phyloP scores from a whole-genome alignment of 2,888 invertebrate genomes.

The Euplagia quadripunctaria region DNA sequence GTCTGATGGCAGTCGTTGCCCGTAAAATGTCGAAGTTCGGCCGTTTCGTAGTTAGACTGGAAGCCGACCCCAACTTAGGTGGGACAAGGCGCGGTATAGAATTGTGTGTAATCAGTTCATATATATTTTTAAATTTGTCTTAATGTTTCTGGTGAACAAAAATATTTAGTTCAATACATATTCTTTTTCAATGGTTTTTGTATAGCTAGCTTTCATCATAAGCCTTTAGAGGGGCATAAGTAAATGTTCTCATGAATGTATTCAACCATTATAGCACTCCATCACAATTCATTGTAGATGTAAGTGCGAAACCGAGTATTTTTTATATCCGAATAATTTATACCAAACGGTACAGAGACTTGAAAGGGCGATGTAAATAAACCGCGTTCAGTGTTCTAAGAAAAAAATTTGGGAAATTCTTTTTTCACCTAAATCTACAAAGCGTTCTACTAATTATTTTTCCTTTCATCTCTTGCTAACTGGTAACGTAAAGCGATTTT shows the following conservation, averaged over 20 bases:
- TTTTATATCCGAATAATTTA: conserved; percentile 18
- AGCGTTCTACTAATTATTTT: conserved; percentile 72
- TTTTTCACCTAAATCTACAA: conserved; percentile 41
- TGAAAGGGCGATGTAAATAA: conserved; percentile 21
- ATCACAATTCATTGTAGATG: conserved; percentile 12
- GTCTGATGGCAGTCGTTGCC: too few relatives aligned
- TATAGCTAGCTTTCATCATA: not conserved
- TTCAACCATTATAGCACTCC: not conserved
- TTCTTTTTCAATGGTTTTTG: not conserved
- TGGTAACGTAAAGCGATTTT: conserved; percentile 70
- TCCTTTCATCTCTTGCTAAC: conserved; percentile 69
- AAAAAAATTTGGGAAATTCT: conserved; percentile 26
- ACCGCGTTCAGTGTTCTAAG: conserved; percentile 10
- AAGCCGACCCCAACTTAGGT: too few relatives aligned
- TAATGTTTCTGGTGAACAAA: too few relatives aligned
- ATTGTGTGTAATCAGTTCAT: too few relatives aligned
- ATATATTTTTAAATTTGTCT: too few relatives aligned
- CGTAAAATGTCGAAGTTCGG: too few relatives aligned
- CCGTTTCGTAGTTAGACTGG: too few relatives aligned
- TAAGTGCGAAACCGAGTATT: conserved; percentile 12
- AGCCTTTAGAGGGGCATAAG: not conserved
- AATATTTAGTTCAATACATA: too few relatives aligned
- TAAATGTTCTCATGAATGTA: not conserved
- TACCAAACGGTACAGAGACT: conserved; percentile 13
- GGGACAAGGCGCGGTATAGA: too few relatives aligned